These are phyloP conservation scores for Planococcus citri DNA, from an alignment of 1,140 invertebrate species.

Conservation along the genomic window DNA sequence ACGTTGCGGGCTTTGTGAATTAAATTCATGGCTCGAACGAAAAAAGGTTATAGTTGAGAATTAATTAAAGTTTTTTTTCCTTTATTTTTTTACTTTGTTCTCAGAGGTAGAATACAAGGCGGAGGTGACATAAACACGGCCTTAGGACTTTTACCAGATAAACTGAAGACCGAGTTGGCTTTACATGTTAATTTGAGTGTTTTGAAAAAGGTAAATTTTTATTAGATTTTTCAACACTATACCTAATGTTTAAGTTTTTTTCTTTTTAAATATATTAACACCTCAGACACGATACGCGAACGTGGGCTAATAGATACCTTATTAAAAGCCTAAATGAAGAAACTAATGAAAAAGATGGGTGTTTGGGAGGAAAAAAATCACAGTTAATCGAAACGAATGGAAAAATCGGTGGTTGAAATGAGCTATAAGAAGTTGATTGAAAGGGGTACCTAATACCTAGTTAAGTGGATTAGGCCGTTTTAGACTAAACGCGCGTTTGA, in stretches of 20 bases:
- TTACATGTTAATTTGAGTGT: constrained; percentile 91
- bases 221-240: background rate
- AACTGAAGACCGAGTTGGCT: constrained; percentile 90
- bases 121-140: constrained; percentile 92
- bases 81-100: too few species aligned
- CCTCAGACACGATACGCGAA: background rate
- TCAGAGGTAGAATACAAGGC: constrained; percentile 81
- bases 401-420: background rate
- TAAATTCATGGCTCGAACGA: too few species aligned
- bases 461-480: background rate
- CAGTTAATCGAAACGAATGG: too few species aligned
- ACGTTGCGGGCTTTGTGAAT: too few species aligned
- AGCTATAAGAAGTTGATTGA: background rate
- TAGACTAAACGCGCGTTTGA: background rate
- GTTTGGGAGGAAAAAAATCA: too few species aligned
- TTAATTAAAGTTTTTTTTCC: too few species aligned
- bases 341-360: too few species aligned
- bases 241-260: background rate
- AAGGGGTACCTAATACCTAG: too few species aligned
- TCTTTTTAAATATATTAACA: background rate
- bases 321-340: too few species aligned
- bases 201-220: constrained; percentile 71
- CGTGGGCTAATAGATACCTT: background rate
- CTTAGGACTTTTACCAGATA: constrained; percentile 82
- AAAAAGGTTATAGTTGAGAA: too few species aligned